Conservation (phyloP, 2,888 invertebrate species). For the Erannis defoliaria region DNA sequence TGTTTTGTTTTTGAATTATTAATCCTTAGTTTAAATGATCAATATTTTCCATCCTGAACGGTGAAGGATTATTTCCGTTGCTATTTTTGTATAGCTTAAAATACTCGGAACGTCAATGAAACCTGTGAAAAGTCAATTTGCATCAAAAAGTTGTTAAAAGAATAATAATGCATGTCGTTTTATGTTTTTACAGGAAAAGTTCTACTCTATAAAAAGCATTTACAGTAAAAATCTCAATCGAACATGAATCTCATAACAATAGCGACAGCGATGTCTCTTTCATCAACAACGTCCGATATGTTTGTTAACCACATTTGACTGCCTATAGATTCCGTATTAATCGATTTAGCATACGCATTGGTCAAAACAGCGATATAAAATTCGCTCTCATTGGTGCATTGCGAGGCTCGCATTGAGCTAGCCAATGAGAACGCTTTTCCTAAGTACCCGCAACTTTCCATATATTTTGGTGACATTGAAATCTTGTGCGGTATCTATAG, state of each 20-base stretch:
- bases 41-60: background rate
- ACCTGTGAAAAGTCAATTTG: too few species aligned
- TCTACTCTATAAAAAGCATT: background rate
- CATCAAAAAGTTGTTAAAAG: too few species aligned
- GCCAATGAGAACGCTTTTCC: too few species aligned
- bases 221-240: background rate
- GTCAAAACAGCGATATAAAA: background rate
- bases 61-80: background rate
- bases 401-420: too few species aligned
- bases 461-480: too few species aligned
- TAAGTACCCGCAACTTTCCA: too few species aligned
- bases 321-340: background rate
- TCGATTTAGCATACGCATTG: background rate
- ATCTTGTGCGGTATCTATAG: too few species aligned
- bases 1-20: too few species aligned
- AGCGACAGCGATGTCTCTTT: background rate
- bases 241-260: constrained; percentile 3
- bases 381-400: too few species aligned
- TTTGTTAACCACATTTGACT: background rate
- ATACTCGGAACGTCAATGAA: too few species aligned
- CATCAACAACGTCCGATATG: background rate
- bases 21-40: background rate
- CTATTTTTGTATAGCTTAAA: background rate
- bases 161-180: too few species aligned
- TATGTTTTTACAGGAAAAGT: too few species aligned